Percentiles rank a stretch among this genome's conserved stretches.
Conservation (phyloP, 1,140 invertebrate genomes). For the Mizuhopecten yessoensis region DNA sequence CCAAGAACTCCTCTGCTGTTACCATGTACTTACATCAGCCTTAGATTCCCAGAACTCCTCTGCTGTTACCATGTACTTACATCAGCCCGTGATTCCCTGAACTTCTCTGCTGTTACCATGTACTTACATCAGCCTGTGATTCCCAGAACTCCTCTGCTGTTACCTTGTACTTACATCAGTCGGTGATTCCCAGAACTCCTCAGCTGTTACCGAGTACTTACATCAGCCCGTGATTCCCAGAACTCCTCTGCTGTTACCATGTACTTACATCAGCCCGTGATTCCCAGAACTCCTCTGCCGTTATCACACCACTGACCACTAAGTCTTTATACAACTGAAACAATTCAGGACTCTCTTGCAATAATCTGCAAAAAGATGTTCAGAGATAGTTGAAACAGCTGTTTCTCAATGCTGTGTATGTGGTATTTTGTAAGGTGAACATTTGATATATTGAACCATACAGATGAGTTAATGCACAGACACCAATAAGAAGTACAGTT, state of each 20-base stretch:
- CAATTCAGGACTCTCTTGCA: slow-evolving; percentile 85
- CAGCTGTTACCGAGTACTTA: slow-evolving; percentile 60
- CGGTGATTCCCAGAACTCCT: slow-evolving; percentile 88
- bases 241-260: slow-evolving; percentile 94
- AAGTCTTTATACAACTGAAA: slow-evolving; percentile 89
- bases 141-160: slow-evolving; percentile 98
- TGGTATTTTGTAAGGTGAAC: too few species aligned
- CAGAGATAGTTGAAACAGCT: too few species aligned
- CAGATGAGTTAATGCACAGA: too few species aligned
- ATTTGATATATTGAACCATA: too few species aligned
- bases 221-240: slow-evolving; percentile 89
- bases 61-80: too few species aligned
- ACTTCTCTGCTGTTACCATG: slow-evolving; percentile 92
- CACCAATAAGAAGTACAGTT: too few species aligned
- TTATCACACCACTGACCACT: slow-evolving; percentile 96
- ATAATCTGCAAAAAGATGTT: slow-evolving; percentile 74
- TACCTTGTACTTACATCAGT: slow-evolving; percentile 83
- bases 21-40: too few species aligned
- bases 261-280: slow-evolving; percentile 83
- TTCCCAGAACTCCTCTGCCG: slow-evolving; percentile 98
- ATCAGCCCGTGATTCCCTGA: slow-evolving; percentile 90
- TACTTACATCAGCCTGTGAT: slow-evolving; percentile 83
- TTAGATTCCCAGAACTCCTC: too few species aligned
- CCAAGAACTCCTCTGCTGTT: too few species aligned
- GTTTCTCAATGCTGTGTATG: too few species aligned